Evolutionary conservation across 2,113 vertebrate genomes (phyloP).

Genomic region (Syrmaticus mikado): DNA sequence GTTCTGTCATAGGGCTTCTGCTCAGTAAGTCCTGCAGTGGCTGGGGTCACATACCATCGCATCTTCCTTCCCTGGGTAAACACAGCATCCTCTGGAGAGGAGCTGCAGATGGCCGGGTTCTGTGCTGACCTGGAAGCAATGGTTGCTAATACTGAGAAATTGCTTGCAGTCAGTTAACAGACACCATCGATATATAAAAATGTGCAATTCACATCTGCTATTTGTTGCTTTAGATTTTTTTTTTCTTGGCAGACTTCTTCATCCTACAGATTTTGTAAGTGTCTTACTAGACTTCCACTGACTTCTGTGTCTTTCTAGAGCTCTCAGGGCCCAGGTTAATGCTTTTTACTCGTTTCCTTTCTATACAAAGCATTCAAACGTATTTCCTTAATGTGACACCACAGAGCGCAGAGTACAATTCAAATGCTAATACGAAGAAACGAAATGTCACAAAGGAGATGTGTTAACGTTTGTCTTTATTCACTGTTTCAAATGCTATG

Average conservation of each 20-base stretch:
- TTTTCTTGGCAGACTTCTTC: background rate
- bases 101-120: background rate
- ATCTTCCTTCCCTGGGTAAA: background rate
- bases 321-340: background rate
- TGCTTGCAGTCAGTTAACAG: background rate
- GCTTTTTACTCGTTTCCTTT: background rate
- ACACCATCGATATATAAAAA: accelerated
- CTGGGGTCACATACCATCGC: background rate
- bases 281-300: background rate
- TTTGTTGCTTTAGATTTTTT: background rate
- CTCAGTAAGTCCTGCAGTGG: background rate
- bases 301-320: background rate
- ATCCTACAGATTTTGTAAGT: background rate
- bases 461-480: constrained; percentile 10
- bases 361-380: background rate
- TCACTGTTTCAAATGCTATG: background rate
- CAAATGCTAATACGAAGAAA: background rate
- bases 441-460: background rate
- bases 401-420: background rate
- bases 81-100: accelerated
- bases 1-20: background rate
- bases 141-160: background rate
- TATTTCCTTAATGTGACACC: background rate
- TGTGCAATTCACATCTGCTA: accelerated
- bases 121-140: background rate